Evolutionary conservation across 2,888 invertebrate genomes (phyloP).

Genomic region (Tachina grossa): DNA sequence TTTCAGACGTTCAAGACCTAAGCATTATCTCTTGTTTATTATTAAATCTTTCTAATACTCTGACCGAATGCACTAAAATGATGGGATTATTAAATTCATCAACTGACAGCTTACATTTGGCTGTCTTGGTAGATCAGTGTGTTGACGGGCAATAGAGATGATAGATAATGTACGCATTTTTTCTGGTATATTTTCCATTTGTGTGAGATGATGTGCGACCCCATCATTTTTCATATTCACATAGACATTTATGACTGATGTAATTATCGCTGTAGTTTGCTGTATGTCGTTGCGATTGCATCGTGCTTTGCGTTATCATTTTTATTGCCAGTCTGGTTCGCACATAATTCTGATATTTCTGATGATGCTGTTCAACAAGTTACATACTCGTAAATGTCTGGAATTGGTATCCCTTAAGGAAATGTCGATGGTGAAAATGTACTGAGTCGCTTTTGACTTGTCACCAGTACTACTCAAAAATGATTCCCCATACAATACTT

Average conservation of each 20-base stretch:
- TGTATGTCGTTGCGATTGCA: not conserved
- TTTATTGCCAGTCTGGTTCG: conserved; percentile 46
- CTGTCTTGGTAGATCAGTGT: conserved; percentile 27
- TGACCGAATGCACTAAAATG: not conserved
- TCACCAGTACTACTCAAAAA: too few species aligned
- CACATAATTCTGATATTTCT: conserved; percentile 6
- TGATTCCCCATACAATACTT: too few species aligned
- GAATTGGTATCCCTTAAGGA: too few species aligned
- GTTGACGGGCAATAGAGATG: not conserved
- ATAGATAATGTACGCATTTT: not conserved
- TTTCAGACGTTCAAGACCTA: too few species aligned
- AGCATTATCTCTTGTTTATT: too few species aligned
- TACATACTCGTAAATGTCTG: conserved; percentile 18
- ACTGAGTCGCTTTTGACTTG: too few species aligned
- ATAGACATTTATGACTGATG: not conserved
- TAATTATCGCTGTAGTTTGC: conserved; percentile 19
- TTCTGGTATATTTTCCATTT: conserved; percentile 22
- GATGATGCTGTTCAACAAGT: conserved; percentile 11
- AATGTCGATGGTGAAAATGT: too few species aligned
- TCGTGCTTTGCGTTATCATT: conserved; percentile 55
- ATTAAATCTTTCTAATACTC: conserved; percentile 1
- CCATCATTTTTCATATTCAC: conserved; percentile 29
- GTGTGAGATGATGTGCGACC: not conserved
- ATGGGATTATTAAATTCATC: conserved; percentile 14
- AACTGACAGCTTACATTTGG: not conserved